A percentile compares a stretch with the other conserved stretches of the same genome.
Conservation (phyloP, 2,888 invertebrate species). For the Melinaea menophilus region DNA sequence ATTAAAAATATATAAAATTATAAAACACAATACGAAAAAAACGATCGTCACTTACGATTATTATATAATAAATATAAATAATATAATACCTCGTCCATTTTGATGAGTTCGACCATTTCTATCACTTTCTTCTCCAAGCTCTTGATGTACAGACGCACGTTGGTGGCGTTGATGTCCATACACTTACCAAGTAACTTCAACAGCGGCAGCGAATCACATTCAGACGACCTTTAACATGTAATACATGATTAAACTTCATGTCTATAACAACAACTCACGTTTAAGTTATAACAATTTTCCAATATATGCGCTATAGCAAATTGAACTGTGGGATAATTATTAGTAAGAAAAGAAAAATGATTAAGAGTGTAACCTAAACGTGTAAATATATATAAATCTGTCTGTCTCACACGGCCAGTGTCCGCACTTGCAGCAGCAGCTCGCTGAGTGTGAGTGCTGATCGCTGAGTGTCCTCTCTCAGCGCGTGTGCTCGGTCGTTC, state of each 20-base stretch:
- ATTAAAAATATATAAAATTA: no score
- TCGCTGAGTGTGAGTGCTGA: slow-evolving; percentile 41
- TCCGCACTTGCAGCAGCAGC: slow-evolving; percentile 52
- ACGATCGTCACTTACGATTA: no score
- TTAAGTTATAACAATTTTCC: no score
- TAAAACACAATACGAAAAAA: no score
- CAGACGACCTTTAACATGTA: slow-evolving; percentile 76
- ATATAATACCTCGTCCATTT: slow-evolving; percentile 63
- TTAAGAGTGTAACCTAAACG: no score
- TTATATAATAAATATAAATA: no score
- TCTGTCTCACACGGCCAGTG: slow-evolving; percentile 52
- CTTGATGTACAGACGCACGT: slow-evolving; percentile 88
- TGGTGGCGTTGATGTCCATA: slow-evolving; percentile 84
- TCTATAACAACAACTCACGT: no score
- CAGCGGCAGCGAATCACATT: slow-evolving; percentile 85
- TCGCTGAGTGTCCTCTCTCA: neutral
- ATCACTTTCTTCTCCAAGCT: slow-evolving; percentile 87
- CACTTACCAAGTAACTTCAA: slow-evolving; percentile 84
- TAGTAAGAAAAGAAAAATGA: no score
- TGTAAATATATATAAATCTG: no score
- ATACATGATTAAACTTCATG: neutral
- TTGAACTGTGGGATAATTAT: no score
- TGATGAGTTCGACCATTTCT: slow-evolving; percentile 78
- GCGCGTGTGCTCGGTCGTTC: neutral
- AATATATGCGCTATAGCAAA: no score